phyloP scores from a whole-genome alignment of 2,113 vertebrate species.

The Clinocottus analis region DNA sequence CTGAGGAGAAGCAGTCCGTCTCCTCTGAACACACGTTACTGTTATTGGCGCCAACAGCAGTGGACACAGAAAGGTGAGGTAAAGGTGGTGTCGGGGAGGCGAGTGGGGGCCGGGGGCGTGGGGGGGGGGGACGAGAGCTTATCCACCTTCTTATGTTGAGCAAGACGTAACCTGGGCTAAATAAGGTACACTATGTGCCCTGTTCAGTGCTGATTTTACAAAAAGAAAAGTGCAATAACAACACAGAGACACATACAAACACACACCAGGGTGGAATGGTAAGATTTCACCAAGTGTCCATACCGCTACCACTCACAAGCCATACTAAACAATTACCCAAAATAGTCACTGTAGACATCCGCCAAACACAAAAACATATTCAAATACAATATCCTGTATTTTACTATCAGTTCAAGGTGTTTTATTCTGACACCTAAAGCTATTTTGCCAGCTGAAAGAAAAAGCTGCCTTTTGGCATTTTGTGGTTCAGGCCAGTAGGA shows the following conservation, averaged over 20 bases:
- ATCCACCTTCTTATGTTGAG: conserved; percentile 58
- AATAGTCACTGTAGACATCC: conserved; percentile 61
- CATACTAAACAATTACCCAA: conserved; percentile 59
- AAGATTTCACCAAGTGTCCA: conserved; percentile 54
- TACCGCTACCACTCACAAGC: conserved; percentile 61
- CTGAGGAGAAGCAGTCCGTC: conserved; percentile 63
- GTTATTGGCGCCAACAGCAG: conserved; percentile 50
- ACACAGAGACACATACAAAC: conserved; percentile 64
- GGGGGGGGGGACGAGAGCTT: conserved; percentile 55
- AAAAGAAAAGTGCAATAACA: conserved; percentile 65
- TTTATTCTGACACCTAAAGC: conserved; percentile 68
- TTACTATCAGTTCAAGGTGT: conserved; percentile 59
- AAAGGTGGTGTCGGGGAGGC: conserved; percentile 60
- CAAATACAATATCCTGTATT: conserved; percentile 67
- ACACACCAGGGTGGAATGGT: conserved; percentile 61
- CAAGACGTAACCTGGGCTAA: conserved; percentile 46
- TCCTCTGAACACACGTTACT: conserved; percentile 44
- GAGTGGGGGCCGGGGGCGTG: too few species aligned
- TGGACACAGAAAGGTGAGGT: conserved; percentile 72
- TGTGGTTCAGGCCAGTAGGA: conserved; percentile 69
- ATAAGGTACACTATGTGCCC: conserved; percentile 53
- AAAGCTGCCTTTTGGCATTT: conserved; percentile 71
- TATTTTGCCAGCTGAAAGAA: conserved; percentile 66
- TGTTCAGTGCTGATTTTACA: conserved; percentile 54
- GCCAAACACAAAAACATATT: conserved; percentile 66